Evolutionary conservation across 2,797 vertebrate species (phyloP).

Genomic region (Eupleurogrammus muticus): DNA sequence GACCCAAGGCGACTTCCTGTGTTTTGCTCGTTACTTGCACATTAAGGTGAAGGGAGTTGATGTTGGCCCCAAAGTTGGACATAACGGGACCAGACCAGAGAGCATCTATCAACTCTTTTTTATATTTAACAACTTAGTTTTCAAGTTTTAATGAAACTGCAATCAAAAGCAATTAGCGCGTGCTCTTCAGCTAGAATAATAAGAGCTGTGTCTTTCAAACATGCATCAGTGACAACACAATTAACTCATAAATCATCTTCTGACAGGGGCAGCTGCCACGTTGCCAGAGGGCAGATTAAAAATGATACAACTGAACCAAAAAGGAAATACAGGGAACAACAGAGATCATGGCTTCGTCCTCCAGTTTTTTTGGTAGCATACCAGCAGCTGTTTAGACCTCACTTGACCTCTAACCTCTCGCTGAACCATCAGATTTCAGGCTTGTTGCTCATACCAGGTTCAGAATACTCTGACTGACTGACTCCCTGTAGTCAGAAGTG

Average conservation of each 20-base stretch:
- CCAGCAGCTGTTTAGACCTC: conserved; percentile 32
- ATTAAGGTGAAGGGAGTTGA: no score
- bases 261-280: conserved; percentile 44
- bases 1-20: no score
- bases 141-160: not conserved
- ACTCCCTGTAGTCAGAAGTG: conserved; percentile 44
- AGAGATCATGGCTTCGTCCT: conserved; percentile 20
- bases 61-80: no score
- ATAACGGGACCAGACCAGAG: no score
- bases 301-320: conserved; percentile 28
- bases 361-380: conserved; percentile 4
- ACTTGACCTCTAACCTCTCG: conserved; percentile 9
- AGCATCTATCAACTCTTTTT: no score
- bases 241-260: conserved; percentile 44
- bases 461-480: conserved; percentile 56
- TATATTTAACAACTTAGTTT: no score
- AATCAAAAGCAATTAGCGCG: conserved; percentile 40
- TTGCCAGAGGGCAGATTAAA: conserved; percentile 32
- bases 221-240: conserved; percentile 33
- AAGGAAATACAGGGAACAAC: conserved; percentile 7
- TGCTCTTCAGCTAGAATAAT: conserved; percentile 7
- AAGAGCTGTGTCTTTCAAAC: conserved; percentile 37
- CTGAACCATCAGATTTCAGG: conserved; percentile 55
- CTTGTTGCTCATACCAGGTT: conserved; percentile 45
- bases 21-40: no score